A percentile compares a stretch with the other conserved stretches of the same genome.
These are phyloP conservation scores for Pteropus alecto DNA, from an alignment of 2,113 vertebrate genomes.

Conservation along the genomic window DNA sequence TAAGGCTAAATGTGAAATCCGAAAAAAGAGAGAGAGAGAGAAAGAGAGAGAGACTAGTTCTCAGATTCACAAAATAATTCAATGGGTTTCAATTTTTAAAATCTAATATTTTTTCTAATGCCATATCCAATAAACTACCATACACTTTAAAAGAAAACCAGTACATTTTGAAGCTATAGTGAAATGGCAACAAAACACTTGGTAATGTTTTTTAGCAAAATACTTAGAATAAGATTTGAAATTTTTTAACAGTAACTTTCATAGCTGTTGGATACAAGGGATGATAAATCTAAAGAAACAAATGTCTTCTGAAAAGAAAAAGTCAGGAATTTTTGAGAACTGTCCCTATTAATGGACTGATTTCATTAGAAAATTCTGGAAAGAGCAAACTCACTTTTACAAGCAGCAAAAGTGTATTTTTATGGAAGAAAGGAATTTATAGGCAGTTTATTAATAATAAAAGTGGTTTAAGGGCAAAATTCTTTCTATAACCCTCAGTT, in stretches of 20 bases:
- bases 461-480: slow-evolving; percentile 42
- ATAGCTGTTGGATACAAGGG: background rate
- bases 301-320: slow-evolving; percentile 32
- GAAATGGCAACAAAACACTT: slow-evolving; percentile 17
- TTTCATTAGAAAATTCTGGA: slow-evolving; percentile 61
- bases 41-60: background rate
- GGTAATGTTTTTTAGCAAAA: slow-evolving; percentile 20
- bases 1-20: background rate
- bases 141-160: slow-evolving; percentile 9
- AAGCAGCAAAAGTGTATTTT: slow-evolving; percentile 57
- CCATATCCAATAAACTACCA: background rate
- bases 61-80: slow-evolving; percentile 1
- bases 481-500: slow-evolving; percentile 57
- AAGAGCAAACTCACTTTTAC: slow-evolving; percentile 46
- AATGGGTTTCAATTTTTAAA: background rate
- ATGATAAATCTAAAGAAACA: slow-evolving; percentile 14
- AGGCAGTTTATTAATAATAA: slow-evolving; percentile 60
- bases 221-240: background rate
- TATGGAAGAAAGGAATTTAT: slow-evolving; percentile 60
- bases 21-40: background rate
- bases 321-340: background rate
- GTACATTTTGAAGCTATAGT: background rate
- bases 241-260: background rate
- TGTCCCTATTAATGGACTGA: background rate
- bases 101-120: slow-evolving; percentile 17